A percentile compares a stretch with the other conserved stretches of the same genome.
phyloP scores from a whole-genome alignment of 2,797 vertebrate genomes.

The Syndactyla subalaris region DNA sequence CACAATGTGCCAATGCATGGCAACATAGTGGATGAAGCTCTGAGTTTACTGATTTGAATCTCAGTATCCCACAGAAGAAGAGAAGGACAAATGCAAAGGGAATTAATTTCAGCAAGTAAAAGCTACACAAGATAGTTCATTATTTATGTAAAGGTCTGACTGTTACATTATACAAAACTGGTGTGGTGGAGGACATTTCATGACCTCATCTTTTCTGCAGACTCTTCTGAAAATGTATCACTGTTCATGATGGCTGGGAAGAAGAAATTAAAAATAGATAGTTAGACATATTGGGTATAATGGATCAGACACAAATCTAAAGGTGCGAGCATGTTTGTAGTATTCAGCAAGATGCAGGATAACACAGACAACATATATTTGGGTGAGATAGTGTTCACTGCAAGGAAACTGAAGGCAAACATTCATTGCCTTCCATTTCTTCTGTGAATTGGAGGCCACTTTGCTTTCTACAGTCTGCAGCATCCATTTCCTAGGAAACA shows the following conservation, averaged over 20 bases:
- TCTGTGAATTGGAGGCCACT: background rate
- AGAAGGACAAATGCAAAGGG: background rate
- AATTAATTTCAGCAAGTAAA: background rate
- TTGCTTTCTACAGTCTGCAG: background rate
- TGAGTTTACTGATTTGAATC: background rate
- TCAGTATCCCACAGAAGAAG: background rate
- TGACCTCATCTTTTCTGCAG: background rate
- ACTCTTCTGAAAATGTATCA: background rate
- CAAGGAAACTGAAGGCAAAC: background rate
- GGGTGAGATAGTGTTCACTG: background rate
- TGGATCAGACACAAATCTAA: background rate
- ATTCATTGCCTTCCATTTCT: background rate
- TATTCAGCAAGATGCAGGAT: background rate
- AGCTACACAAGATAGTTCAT: background rate
- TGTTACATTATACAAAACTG: background rate
- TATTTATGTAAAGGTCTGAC: background rate
- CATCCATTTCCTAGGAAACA: background rate
- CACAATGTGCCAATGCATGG: rapidly evolving
- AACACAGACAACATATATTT: background rate
- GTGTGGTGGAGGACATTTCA: background rate
- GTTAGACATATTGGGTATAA: background rate
- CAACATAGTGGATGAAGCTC: background rate
- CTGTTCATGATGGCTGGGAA: background rate
- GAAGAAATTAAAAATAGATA: background rate
- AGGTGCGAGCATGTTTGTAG: background rate